Percentiles rank a stretch among this genome's conserved stretches.
These are phyloP conservation scores for Pipistrellus nathusii DNA, from an alignment of 2,797 vertebrate species.

Conservation along the genomic window DNA sequence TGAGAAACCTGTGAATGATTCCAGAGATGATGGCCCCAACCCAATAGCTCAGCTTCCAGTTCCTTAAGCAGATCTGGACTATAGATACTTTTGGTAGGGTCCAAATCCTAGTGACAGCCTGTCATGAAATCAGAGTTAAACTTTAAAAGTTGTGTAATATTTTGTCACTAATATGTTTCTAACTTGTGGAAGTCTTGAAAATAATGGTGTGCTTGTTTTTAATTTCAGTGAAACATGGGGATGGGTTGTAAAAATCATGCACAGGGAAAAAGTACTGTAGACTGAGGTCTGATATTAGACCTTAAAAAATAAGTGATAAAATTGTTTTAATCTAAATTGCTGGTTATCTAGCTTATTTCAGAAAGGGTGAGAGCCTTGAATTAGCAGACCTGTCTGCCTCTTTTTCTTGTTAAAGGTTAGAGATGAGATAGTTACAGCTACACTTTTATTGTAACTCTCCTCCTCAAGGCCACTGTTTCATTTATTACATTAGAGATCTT, in stretches of 20 bases:
- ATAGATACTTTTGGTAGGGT: not conserved
- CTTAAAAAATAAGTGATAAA: not conserved
- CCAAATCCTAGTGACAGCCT: not conserved
- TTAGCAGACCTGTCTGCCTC: not conserved
- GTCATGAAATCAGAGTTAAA: slow-evolving; percentile 52
- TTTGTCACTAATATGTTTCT: slow-evolving; percentile 47
- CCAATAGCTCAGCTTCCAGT: not conserved
- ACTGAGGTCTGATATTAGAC: not conserved
- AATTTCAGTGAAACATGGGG: not conserved
- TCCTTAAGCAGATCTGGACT: not conserved
- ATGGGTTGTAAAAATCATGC: not conserved
- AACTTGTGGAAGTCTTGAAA: slow-evolving; percentile 39
- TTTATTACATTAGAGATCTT: not conserved
- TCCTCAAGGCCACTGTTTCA: not conserved
- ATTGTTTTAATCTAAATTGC: not conserved
- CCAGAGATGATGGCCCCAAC: not conserved
- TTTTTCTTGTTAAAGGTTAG: not conserved
- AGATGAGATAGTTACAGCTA: not conserved
- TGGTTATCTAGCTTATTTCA: not conserved
- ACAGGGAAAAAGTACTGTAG: not conserved
- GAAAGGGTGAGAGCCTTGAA: not conserved
- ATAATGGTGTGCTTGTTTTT: not conserved
- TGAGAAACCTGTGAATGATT: slow-evolving; percentile 72
- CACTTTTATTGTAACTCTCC: not conserved
- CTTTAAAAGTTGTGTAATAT: slow-evolving; percentile 65